Evolutionary conservation across 1,140 invertebrate genomes (phyloP).

Genomic region (Diabrotica virgifera): DNA sequence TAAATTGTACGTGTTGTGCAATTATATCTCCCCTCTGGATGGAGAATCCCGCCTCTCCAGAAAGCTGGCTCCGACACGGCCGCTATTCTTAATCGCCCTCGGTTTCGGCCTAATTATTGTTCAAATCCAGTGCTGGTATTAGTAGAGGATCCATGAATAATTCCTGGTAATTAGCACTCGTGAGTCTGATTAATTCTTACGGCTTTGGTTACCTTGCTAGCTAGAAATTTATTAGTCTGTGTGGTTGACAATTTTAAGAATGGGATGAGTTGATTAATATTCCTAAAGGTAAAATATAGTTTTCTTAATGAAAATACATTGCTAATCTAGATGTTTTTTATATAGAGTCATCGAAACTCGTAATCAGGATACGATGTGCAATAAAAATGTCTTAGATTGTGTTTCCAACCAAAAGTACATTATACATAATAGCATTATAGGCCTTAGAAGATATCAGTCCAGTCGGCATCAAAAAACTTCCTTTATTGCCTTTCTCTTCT

Average conservation of each 20-base stretch:
- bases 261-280: background rate
- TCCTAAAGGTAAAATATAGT: too few species aligned
- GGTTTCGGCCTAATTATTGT: constrained; percentile 32
- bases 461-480: too few species aligned
- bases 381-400: too few species aligned
- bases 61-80: background rate
- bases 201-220: constrained; percentile 8
- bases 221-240: constrained; percentile 14
- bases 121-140: constrained; percentile 29
- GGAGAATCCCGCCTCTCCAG: constrained; percentile 13
- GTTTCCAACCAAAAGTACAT: too few species aligned
- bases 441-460: too few species aligned
- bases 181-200: constrained; percentile 27
- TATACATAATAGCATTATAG: too few species aligned
- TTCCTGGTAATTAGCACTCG: constrained; percentile 27
- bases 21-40: constrained; percentile 21
- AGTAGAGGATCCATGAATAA: constrained; percentile 29
- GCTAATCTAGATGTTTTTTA: too few species aligned
- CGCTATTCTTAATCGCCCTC: constrained; percentile 27
- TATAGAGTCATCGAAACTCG: too few species aligned
- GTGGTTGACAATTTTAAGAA: background rate
- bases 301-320: too few species aligned
- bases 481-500: too few species aligned
- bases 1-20: constrained; percentile 19
- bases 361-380: too few species aligned